phyloP scores from a whole-genome alignment of 2,888 invertebrate genomes.

The Octonoba sinensis region DNA sequence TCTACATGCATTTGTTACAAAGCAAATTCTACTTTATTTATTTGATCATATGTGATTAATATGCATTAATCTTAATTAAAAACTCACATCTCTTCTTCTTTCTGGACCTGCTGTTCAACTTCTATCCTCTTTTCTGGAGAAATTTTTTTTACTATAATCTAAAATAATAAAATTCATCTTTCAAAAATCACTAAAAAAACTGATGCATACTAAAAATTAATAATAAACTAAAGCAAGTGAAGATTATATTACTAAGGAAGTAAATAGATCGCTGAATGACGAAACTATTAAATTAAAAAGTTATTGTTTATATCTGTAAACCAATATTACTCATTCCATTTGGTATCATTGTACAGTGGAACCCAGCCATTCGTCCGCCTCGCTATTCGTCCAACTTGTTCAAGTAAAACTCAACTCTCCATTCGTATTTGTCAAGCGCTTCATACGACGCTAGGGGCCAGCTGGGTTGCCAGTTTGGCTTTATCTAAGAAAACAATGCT shows the following conservation, averaged over 20 bases:
- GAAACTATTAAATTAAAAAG: no score
- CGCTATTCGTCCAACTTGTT: no score
- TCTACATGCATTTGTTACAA: neutral
- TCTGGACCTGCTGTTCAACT: conserved; percentile 55
- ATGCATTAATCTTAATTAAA: neutral
- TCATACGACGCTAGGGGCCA: no score
- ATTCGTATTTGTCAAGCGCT: no score
- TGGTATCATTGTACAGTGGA: no score
- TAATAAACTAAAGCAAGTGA: neutral
- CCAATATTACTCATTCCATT: no score
- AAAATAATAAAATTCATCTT: neutral
- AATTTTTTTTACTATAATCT: conserved; percentile 68
- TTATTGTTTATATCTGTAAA: no score
- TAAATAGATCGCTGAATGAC: no score
- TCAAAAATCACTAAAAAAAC: conserved; percentile 1
- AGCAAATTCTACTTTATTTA: neutral
- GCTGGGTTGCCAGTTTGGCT: no score
- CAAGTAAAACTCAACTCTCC: no score
- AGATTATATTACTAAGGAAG: neutral
- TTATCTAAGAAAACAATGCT: no score
- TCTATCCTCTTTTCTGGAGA: conserved; percentile 65
- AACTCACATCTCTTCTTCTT: conserved; percentile 21
- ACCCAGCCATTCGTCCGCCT: no score
- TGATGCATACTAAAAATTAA: neutral
- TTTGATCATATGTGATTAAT: neutral